Percentiles rank a stretch among this genome's conserved stretches.
These are phyloP conservation scores for Furnarius figulus DNA, from an alignment of 2,113 vertebrate genomes.

Conservation along the genomic window DNA sequence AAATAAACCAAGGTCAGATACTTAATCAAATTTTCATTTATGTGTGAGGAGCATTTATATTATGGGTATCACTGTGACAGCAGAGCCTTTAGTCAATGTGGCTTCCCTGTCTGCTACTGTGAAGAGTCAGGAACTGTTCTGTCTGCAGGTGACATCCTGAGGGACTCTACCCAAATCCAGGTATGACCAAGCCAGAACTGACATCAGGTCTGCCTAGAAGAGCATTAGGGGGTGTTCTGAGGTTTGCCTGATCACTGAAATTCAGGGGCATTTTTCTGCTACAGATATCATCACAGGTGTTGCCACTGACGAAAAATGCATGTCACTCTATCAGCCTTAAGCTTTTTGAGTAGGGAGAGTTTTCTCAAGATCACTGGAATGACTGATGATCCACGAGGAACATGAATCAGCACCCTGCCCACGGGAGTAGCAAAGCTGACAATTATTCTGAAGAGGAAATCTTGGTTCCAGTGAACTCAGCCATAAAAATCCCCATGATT, in stretches of 20 bases:
- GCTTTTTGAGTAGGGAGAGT: not conserved
- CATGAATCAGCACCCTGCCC: not conserved
- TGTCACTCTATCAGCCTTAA: not conserved
- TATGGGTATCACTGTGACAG: not conserved
- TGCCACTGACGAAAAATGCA: not conserved
- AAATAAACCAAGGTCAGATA: not conserved
- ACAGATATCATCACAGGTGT: not conserved
- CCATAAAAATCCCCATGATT: not conserved
- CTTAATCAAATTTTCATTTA: not conserved
- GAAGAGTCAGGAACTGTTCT: not conserved
- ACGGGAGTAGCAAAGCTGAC: not conserved
- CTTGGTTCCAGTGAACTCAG: not conserved
- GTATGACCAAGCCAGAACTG: not conserved
- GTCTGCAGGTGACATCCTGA: not conserved
- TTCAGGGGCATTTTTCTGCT: not conserved
- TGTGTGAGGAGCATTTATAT: not conserved
- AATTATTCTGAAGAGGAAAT: not conserved
- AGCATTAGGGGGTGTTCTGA: not conserved
- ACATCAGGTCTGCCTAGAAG: not conserved
- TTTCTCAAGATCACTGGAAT: not conserved
- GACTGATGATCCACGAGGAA: not conserved
- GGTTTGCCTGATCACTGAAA: not conserved
- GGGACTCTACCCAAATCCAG: not conserved
- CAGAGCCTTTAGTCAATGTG: not conserved
- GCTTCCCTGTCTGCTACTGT: not conserved